A percentile compares a stretch with the other conserved stretches of the same genome.
Evolutionary conservation across 1,140 invertebrate genomes (phyloP).

Genomic region (Luehdorfia chinensis): DNA sequence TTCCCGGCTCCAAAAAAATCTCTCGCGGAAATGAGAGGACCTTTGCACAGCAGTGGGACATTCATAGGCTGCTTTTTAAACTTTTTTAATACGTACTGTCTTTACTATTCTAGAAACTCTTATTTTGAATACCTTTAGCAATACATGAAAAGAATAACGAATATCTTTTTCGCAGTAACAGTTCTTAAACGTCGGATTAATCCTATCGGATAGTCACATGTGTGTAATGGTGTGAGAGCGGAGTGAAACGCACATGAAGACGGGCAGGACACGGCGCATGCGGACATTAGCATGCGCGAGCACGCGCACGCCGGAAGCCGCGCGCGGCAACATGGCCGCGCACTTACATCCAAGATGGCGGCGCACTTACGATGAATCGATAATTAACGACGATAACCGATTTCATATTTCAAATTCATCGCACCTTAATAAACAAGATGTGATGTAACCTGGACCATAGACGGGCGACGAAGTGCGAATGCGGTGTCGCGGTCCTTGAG

Average conservation of each 20-base stretch:
- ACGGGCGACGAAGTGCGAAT: conserved; percentile 45
- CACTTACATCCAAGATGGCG: conserved; percentile 67
- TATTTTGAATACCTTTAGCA: no score
- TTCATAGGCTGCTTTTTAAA: no score
- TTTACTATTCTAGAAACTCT: no score
- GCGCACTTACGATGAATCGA: conserved; percentile 69
- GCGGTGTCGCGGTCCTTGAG: conserved; percentile 52
- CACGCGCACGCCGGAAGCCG: conserved; percentile 67
- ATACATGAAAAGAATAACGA: no score
- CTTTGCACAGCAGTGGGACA: no score
- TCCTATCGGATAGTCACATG: conserved; percentile 10
- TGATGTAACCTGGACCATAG: conserved; percentile 64
- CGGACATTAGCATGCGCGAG: conserved; percentile 66
- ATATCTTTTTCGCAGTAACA: no score
- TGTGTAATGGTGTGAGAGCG: conserved; percentile 15
- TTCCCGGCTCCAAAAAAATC: no score
- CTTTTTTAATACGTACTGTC: no score
- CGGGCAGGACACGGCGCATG: conserved; percentile 46
- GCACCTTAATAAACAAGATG: conserved; percentile 54
- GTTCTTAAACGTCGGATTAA: conserved; percentile 11
- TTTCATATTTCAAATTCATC: conserved; percentile 72
- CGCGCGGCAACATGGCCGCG: conserved; percentile 59
- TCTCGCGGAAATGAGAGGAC: no score
- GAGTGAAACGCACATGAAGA: conserved; percentile 43
- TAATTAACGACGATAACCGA: conserved; percentile 67